A percentile compares a stretch with the other conserved stretches of the same genome.
Conservation (phyloP, 2,113 vertebrate genomes). For the Rhabdomys dilectus region DNA sequence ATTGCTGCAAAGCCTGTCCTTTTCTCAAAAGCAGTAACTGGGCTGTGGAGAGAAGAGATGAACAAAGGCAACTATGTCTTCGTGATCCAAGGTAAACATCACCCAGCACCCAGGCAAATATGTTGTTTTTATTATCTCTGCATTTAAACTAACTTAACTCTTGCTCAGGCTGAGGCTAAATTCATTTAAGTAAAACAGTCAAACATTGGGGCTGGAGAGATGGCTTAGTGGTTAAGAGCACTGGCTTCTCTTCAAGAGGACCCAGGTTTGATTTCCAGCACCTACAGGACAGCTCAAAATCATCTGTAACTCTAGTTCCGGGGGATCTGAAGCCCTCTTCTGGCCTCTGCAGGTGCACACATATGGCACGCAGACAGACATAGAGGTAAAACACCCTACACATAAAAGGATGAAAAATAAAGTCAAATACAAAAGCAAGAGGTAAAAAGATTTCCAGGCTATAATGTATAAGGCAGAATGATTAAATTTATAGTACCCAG, state of each 20-base stretch:
- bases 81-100: background rate
- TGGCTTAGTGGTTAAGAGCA: background rate
- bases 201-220: background rate
- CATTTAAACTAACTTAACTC: background rate
- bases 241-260: background rate
- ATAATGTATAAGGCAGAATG: background rate
- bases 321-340: background rate
- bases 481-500: background rate
- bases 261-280: background rate
- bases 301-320: background rate
- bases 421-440: background rate
- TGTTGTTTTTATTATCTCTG: background rate
- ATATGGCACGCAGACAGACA: background rate
- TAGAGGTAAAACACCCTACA: background rate
- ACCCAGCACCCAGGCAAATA: background rate
- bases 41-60: background rate
- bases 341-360: background rate
- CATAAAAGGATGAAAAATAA: background rate
- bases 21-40: background rate
- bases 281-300: background rate
- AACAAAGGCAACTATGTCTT: background rate
- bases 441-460: background rate
- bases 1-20: background rate
- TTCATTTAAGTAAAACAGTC: background rate
- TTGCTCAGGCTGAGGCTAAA: background rate